These are phyloP conservation scores for Tanytarsus gracilentus DNA, from an alignment of 2,888 invertebrate genomes.

Conservation along the genomic window DNA sequence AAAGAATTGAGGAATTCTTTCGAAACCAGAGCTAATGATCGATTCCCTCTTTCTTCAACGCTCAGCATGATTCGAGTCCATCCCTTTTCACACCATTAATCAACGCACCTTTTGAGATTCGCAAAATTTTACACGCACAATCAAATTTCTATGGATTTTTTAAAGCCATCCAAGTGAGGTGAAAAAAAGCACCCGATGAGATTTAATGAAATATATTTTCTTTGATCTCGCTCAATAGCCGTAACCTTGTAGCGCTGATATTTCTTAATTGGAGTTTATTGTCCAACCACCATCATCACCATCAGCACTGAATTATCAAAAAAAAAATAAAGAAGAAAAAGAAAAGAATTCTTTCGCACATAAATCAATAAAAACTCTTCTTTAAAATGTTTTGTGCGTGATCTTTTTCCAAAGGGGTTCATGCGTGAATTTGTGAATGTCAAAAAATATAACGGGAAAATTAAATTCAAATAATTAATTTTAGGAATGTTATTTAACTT, in stretches of 20 bases:
- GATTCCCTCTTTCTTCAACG: background rate
- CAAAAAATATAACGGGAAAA: no score
- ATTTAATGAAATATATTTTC: background rate
- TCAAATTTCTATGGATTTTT: conserved; percentile 15
- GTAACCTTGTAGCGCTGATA: conserved; percentile 1
- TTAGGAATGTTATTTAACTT: no score
- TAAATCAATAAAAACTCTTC: conserved; percentile 28
- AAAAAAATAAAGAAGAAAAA: no score
- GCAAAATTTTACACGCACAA: conserved; percentile 23
- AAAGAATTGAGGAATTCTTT: no score
- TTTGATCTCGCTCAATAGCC: conserved; percentile 6
- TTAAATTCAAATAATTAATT: no score
- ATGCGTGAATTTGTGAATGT: no score
- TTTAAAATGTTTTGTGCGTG: no score
- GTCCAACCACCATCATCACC: no score
- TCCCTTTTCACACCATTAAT: conserved; percentile 19
- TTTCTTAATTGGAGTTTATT: conserved; percentile 16
- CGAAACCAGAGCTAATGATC: background rate
- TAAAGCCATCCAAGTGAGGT: background rate
- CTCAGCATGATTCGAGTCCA: conserved; percentile 11
- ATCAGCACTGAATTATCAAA: no score
- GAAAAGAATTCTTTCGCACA: no score
- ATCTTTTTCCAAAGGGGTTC: no score
- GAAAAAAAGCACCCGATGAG: background rate
- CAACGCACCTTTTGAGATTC: conserved; percentile 1